phyloP scores from a whole-genome alignment of 2,113 vertebrate species.

The Mungos mungo region DNA sequence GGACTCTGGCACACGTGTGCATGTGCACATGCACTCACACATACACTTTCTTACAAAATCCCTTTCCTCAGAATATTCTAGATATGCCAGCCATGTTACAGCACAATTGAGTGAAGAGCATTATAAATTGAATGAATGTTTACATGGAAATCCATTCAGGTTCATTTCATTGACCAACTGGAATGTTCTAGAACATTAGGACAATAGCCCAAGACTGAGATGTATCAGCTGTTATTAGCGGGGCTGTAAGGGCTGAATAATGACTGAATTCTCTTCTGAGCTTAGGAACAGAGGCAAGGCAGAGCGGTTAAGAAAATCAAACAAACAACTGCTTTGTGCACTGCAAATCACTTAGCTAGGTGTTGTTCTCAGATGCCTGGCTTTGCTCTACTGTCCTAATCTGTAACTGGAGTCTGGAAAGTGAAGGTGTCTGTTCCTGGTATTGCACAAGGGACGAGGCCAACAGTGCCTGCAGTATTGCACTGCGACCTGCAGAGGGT shows the following conservation, averaged over 20 bases:
- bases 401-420: accelerated
- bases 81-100: background rate
- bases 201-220: background rate
- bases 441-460: accelerated
- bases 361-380: background rate
- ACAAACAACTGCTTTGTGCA: background rate
- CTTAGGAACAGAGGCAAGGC: background rate
- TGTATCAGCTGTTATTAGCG: background rate
- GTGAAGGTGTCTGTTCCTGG: background rate
- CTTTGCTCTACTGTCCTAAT: background rate
- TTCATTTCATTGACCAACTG: background rate
- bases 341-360: background rate
- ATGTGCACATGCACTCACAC: too few relatives aligned
- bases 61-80: background rate
- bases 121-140: background rate
- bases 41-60: background rate
- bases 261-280: background rate
- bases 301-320: background rate
- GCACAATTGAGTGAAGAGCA: background rate
- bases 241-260: background rate
- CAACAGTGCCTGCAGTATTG: background rate
- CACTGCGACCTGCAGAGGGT: background rate
- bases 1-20: too few relatives aligned
- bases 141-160: background rate
- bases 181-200: background rate